Evolutionary conservation across 2,888 invertebrate species (phyloP), one percentile per base, ranked within the genome.

Genomic region (Ichneumoninae sp.): DNA sequence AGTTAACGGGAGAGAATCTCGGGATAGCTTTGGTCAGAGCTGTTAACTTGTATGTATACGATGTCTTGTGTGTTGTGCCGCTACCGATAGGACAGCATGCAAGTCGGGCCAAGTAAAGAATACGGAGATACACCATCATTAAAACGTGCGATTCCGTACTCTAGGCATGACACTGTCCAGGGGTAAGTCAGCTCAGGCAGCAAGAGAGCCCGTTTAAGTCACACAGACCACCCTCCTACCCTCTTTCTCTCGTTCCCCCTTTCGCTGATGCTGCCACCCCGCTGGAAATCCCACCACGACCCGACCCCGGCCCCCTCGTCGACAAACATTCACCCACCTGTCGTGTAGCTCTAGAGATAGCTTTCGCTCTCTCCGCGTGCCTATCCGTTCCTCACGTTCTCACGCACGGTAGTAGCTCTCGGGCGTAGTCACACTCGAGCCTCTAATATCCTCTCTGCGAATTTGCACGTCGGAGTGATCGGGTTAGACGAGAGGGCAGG

Each of bases 71-170:
- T 93, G 93, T 93, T 93, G 91, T 92, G 93, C 93, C 92, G 91
- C 93, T 93, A 93, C 86, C 91, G 90, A 91, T 93, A 93, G 93
- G 93, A 93, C 93, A 93, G 93, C 93, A 93, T 93, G 93, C 93
- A 92, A 93, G 93, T 93, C 93, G 92, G 90, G 93, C 93, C 93
- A 93, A 93, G 93, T 93, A 93, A 93, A 93, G 93, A 92, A 92
- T 91, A 92, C 91, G 91, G 92, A 92, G 92, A 92, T 88, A 91
- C 92, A 91, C 80, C 93, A 91, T 89, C 92, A 90, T 92, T 93
- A 92, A 92, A 54, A 91, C 91, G 92, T 93, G 91, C 92, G 92
- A 93, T 92, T 92, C 91, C 92, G 91, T 93, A 92, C 91, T 92
- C 92, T 93, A 93, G 92, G 91, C 92, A 92, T 92, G 91, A 93